A percentile compares a stretch with the other conserved stretches of the same genome.
These are phyloP conservation scores for Periparus ater DNA, from an alignment of 2,797 vertebrate species.

Conservation along the genomic window DNA sequence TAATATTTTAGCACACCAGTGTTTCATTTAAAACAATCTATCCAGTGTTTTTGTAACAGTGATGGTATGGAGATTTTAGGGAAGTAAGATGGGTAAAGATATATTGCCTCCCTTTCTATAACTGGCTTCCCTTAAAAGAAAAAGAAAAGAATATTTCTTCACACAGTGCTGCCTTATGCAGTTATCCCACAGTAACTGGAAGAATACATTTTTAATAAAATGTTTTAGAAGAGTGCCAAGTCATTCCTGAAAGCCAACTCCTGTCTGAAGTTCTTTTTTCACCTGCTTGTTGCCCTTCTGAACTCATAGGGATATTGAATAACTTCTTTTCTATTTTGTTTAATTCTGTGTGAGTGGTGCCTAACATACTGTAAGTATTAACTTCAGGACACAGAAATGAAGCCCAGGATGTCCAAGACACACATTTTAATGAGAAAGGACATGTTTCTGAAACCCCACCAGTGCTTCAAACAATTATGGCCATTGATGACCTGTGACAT, in stretches of 20 bases:
- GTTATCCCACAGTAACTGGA: not conserved
- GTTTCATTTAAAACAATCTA: not conserved
- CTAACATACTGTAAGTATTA: not conserved
- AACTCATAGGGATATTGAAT: not conserved
- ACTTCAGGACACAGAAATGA: not conserved
- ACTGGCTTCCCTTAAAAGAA: not conserved
- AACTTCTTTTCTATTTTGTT: not conserved
- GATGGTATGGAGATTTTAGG: not conserved
- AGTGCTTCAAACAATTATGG: not conserved
- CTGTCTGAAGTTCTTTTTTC: not conserved
- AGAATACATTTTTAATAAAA: conserved; percentile 10
- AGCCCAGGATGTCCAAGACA: not conserved
- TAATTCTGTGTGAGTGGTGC: not conserved
- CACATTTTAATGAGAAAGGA: not conserved
- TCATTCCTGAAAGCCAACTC: not conserved
- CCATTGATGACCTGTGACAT: not conserved
- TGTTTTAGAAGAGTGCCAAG: not conserved
- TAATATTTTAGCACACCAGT: not conserved
- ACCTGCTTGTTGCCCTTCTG: not conserved
- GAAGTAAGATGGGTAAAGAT: not conserved
- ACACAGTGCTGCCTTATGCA: not conserved
- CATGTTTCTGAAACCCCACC: too few species aligned
- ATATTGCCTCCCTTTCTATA: not conserved
- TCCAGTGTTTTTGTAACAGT: not conserved
- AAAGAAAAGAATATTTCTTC: not conserved